phyloP scores from a whole-genome alignment of 1,140 invertebrate species.

The Maniola jurtina region DNA sequence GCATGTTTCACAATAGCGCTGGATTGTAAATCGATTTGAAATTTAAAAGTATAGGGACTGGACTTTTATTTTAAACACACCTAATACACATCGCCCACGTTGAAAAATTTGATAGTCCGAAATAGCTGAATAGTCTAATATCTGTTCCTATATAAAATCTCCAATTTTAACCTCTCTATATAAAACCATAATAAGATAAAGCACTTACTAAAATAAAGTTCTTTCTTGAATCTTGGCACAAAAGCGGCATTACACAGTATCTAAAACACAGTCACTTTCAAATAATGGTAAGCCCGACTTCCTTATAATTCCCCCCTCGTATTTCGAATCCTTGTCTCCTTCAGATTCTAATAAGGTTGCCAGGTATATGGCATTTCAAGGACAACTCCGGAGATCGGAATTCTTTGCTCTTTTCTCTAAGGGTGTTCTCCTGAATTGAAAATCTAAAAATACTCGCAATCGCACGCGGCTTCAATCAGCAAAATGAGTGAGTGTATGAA shows the following conservation, averaged over 20 bases:
- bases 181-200: neutral
- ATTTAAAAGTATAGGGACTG: neutral
- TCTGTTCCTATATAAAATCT: neutral
- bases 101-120: too few relatives aligned
- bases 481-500: too few relatives aligned
- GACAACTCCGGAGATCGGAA: neutral
- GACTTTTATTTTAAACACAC: neutral
- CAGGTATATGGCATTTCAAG: neutral
- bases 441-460: too few relatives aligned
- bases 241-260: constrained; percentile 4
- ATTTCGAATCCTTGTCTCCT: neutral
- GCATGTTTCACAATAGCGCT: neutral
- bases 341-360: neutral
- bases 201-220: neutral
- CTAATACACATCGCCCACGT: too few relatives aligned
- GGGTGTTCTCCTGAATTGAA: too few relatives aligned
- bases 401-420: neutral
- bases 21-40: neutral
- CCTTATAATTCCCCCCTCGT: constrained; percentile 2
- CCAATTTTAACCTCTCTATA: too few relatives aligned
- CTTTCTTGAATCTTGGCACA: neutral
- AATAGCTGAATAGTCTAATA: neutral
- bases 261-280: constrained; percentile 10
- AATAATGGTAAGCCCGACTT: constrained; percentile 1
- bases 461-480: too few relatives aligned